Evolutionary conservation across 2,888 invertebrate species (phyloP), one percentile per base, ranked within the genome.

Genomic region (Agrotis puta): DNA sequence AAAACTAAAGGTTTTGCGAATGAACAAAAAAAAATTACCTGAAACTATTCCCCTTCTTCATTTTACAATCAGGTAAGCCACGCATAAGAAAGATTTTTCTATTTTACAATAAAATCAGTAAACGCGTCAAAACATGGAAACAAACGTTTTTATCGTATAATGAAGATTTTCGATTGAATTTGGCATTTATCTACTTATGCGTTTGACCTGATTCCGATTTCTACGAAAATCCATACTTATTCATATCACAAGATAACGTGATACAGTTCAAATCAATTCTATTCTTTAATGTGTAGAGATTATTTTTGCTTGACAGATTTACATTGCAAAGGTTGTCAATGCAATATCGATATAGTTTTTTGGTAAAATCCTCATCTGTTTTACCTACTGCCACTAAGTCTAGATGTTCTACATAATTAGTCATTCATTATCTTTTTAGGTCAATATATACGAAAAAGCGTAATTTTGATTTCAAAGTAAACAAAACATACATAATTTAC

Each of bases 121-220:
- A 70, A 64, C 54, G 20, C 24, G 39, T 43, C 4, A 48, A 56
- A 77, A 71, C 43, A 67, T 58, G 27, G 20, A 43, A 72, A 64
- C 13, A 33, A 24, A 33, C 16, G 16, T 51, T 45, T 24, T 59
- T 64, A 77, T 79, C 79, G 59, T 72, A 72, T 82, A 75, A 84
- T 74, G 85, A 86, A 87, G 87, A 87, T 77, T 86, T 81, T 80
- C 39, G 59, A 74, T 83, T 83, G 87, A 87, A 87, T 87, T 85
- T 81, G 83, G 77, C 68, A 77, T 88, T 90, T 92, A 93, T 93
- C 92, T 82, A 88, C 87, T 87, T 90, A 90, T 90, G 87, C 87
- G 88, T 92, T 90, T 94, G 95, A 94, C 94, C 95, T 89, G 91
- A 93, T 93, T 95, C 87, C 83, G 77, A 88, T 87, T 80, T 84